Evolutionary conservation across 1,140 invertebrate genomes (phyloP).

Genomic region (Listronotus oregonensis): DNA sequence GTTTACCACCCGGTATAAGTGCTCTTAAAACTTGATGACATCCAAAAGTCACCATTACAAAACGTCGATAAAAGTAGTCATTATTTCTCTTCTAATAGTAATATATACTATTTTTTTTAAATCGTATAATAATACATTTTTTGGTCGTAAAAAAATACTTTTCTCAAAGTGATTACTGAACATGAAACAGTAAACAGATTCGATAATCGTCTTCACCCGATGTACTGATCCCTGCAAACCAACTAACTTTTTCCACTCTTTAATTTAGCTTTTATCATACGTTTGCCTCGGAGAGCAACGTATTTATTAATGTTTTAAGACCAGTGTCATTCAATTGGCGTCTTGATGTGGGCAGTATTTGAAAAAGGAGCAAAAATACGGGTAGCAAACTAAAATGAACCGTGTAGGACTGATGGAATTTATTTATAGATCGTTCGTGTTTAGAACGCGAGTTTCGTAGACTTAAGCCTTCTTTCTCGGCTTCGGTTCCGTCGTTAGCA

Average conservation of each 20-base stretch:
- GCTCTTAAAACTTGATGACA: no score
- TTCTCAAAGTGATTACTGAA: no score
- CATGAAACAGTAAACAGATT: no score
- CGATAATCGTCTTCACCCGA: neutral
- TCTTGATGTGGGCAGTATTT: slow-evolving; percentile 30
- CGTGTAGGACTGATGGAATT: slow-evolving; percentile 44
- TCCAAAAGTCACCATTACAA: no score
- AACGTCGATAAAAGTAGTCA: no score
- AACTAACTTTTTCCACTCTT: no score
- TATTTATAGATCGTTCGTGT: slow-evolving; percentile 49
- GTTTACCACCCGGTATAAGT: no score
- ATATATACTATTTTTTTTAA: no score
- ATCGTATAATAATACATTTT: no score
- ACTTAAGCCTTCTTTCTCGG: slow-evolving; percentile 21
- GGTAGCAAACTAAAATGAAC: slow-evolving; percentile 36
- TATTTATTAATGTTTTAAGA: slow-evolving; percentile 7
- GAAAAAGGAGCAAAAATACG: slow-evolving; percentile 38
- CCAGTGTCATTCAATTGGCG: slow-evolving; percentile 19
- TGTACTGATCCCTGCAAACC: neutral
- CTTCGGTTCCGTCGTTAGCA: slow-evolving; percentile 1
- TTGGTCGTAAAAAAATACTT: no score
- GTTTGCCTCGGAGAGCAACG: neutral
- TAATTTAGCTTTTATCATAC: neutral
- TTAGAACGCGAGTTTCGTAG: slow-evolving; percentile 31
- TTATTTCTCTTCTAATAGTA: no score